These are phyloP conservation scores for Decapterus maruadsi DNA, from an alignment of 2,797 vertebrate species.

Conservation along the genomic window DNA sequence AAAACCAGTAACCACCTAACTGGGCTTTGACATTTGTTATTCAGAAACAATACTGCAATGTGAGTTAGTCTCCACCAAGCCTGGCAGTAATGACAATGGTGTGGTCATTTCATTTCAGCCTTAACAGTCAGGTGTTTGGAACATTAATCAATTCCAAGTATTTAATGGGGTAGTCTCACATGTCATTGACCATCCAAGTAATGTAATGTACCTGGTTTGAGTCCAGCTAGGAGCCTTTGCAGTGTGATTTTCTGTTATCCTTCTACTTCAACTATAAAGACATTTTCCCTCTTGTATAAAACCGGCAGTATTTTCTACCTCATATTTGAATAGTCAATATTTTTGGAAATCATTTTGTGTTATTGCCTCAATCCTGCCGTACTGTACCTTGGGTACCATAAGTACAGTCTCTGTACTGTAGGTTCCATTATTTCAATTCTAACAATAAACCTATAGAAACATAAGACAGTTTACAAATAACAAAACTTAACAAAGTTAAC, in stretches of 20 bases:
- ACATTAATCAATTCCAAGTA: background rate
- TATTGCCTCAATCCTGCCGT: background rate
- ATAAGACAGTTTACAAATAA: no score
- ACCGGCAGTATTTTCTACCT: background rate
- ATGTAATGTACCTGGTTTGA: background rate
- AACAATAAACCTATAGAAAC: no score
- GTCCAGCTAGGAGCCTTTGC: background rate
- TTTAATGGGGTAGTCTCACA: background rate
- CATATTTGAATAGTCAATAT: background rate
- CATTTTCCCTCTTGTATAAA: background rate
- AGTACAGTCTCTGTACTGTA: no score
- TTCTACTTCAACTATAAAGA: background rate
- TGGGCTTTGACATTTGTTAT: constrained; percentile 25
- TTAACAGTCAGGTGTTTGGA: background rate
- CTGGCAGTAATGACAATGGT: background rate
- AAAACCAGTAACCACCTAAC: constrained; percentile 31
- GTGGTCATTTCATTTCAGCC: background rate
- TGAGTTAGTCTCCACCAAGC: background rate
- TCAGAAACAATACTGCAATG: constrained; percentile 5
- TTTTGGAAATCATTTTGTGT: background rate
- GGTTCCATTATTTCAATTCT: no score
- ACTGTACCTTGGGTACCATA: no score
- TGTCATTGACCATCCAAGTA: background rate
- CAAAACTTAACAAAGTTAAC: no score
- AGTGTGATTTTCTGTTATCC: background rate